These are phyloP conservation scores for Spea bombifrons DNA, from an alignment of 2,113 vertebrate species.

Conservation along the genomic window DNA sequence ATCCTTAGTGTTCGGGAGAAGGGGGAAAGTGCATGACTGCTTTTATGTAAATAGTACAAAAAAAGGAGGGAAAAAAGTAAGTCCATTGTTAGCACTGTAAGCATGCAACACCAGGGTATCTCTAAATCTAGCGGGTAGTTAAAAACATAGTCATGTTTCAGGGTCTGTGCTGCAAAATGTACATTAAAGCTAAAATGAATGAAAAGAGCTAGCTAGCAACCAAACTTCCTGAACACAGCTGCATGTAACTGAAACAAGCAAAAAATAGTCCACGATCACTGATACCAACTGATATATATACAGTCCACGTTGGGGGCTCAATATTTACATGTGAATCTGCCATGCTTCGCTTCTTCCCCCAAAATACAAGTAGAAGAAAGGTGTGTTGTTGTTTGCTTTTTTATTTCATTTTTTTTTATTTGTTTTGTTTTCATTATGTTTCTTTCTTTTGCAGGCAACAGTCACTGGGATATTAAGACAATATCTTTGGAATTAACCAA, in stretches of 20 bases:
- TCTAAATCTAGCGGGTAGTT: constrained; percentile 89
- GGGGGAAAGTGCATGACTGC: constrained; percentile 91
- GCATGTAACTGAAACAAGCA: constrained; percentile 85
- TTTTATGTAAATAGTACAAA: constrained; percentile 82
- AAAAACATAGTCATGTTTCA: constrained; percentile 86
- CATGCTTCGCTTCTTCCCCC: constrained; percentile 92
- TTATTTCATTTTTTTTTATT: constrained; percentile 48
- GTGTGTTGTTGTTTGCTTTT: constrained; percentile 58
- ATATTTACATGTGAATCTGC: constrained; percentile 97
- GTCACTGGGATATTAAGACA: constrained; percentile 80
- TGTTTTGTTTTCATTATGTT: constrained; percentile 48
- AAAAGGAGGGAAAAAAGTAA: constrained; percentile 74
- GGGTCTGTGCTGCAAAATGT: constrained; percentile 67
- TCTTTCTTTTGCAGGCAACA: constrained; percentile 76
- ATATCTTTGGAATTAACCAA: constrained; percentile 83
- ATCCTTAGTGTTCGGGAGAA: constrained; percentile 83
- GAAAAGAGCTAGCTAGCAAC: constrained; percentile 87
- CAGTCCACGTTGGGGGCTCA: constrained; percentile 87
- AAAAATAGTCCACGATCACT: constrained; percentile 85
- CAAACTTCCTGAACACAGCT: constrained; percentile 87
- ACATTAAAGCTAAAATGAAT: constrained; percentile 90
- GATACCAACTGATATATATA: constrained; percentile 91
- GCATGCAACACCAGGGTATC: constrained; percentile 90
- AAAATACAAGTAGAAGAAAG: constrained; percentile 80
- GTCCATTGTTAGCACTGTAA: constrained; percentile 70